These are phyloP conservation scores for Rhynchophorus ferrugineus DNA, from an alignment of 1,140 invertebrate species.

Conservation along the genomic window DNA sequence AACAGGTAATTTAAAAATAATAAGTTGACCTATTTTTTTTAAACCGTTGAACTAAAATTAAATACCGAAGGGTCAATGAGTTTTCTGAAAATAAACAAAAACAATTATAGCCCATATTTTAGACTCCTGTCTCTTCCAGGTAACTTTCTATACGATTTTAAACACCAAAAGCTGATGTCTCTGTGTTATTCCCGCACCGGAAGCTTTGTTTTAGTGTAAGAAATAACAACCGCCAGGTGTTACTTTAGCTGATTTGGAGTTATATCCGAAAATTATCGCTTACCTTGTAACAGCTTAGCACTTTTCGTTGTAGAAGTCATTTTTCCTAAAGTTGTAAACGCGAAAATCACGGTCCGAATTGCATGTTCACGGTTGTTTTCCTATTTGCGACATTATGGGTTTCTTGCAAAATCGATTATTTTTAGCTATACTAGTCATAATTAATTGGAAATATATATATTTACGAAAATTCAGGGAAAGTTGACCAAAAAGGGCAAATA, in stretches of 20 bases:
- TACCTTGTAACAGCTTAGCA: slow-evolving; percentile 18
- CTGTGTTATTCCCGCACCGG: too few relatives aligned
- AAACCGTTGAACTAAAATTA: too few relatives aligned
- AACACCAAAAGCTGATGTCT: too few relatives aligned
- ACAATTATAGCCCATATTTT: slow-evolving; percentile 17
- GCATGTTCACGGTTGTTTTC: slow-evolving; percentile 7
- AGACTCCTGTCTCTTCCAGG: not conserved
- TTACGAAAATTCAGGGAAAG: slow-evolving; percentile 6
- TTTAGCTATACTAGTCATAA: not conserved
- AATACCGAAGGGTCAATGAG: slow-evolving; percentile 22
- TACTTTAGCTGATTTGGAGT: not conserved
- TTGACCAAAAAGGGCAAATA: slow-evolving; percentile 9
- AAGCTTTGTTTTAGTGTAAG: too few relatives aligned
- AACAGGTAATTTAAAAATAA: too few relatives aligned
- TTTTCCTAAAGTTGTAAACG: slow-evolving; percentile 7
- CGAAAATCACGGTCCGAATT: not conserved
- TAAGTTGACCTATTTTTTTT: too few relatives aligned
- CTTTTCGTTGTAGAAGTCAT: slow-evolving; percentile 24
- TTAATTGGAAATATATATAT: slow-evolving; percentile 5
- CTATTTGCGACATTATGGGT: not conserved
- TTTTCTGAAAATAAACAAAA: slow-evolving; percentile 21
- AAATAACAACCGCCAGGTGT: too few relatives aligned
- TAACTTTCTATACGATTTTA: not conserved
- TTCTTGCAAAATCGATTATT: not conserved
- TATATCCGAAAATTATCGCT: not conserved